A percentile compares a stretch with the other conserved stretches of the same genome.
Conservation (phyloP, 1,140 invertebrate species). For the Tribolium madens region DNA sequence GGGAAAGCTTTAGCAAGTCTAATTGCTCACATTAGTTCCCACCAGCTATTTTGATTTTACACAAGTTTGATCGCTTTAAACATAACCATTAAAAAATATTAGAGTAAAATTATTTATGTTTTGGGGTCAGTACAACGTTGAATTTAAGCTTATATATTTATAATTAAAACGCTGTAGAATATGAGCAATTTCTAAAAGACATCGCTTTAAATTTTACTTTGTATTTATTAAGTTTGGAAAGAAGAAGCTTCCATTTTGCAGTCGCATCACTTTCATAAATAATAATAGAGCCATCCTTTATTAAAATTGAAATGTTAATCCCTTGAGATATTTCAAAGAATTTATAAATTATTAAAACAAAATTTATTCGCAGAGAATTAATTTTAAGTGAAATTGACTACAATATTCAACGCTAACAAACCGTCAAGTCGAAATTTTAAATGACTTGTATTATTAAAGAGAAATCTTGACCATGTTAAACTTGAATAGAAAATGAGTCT, state of each 20-base stretch:
- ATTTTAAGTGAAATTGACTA: constrained; percentile 6
- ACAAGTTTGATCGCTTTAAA: no score
- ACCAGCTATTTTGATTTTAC: no score
- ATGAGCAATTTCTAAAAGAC: background rate
- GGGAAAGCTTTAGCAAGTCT: background rate
- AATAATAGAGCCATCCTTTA: background rate
- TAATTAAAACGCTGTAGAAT: constrained; percentile 1
- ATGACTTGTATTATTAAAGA: constrained; percentile 1
- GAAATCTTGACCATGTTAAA: background rate
- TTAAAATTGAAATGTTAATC: constrained; percentile 7
- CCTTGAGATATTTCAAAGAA: constrained; percentile 3
- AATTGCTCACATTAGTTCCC: background rate
- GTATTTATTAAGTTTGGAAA: background rate
- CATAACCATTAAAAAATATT: no score
- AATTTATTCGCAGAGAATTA: background rate
- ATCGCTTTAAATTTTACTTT: background rate
- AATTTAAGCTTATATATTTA: no score
- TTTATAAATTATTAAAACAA: constrained; percentile 18
- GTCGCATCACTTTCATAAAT: constrained; percentile 1
- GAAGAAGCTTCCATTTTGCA: background rate
- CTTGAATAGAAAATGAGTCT: background rate
- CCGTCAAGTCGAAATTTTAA: constrained; percentile 16
- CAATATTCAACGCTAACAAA: background rate
- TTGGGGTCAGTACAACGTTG: no score
- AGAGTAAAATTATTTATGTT: no score